Evolutionary conservation across 2,797 vertebrate species (phyloP).

Genomic region (Natrix natrix): DNA sequence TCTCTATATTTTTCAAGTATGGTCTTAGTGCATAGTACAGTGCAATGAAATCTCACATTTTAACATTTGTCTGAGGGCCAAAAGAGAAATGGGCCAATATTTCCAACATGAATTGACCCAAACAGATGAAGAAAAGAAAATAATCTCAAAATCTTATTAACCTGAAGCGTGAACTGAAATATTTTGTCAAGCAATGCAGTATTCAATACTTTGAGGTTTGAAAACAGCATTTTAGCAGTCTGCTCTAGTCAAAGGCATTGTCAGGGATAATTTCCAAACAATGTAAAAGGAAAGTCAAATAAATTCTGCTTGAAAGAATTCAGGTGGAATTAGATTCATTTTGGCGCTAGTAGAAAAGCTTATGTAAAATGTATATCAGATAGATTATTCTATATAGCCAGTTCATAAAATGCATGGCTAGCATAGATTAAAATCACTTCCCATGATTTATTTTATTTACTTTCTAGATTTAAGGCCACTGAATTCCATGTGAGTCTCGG

Average conservation of each 20-base stretch:
- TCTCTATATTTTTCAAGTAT: background rate
- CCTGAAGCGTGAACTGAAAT: background rate
- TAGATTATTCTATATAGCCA: background rate
- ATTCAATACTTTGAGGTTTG: background rate
- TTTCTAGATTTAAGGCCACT: background rate
- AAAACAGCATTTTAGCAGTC: background rate
- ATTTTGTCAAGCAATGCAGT: background rate
- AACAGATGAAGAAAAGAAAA: background rate
- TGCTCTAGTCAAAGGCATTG: background rate
- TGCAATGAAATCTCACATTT: background rate
- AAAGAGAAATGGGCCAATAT: background rate
- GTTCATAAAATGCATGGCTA: background rate
- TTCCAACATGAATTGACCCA: background rate
- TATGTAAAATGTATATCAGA: background rate
- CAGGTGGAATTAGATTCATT: background rate
- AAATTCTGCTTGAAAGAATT: background rate
- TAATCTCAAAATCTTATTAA: background rate
- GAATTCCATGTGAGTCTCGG: background rate
- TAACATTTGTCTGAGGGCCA: background rate
- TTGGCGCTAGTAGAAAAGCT: background rate
- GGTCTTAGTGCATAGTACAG: background rate
- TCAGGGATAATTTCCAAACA: background rate
- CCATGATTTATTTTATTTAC: background rate
- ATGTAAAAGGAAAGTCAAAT: background rate
- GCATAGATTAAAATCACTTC: background rate